Evolutionary conservation across 2,888 invertebrate genomes (phyloP).

Genomic region (Ophion ventricosus): DNA sequence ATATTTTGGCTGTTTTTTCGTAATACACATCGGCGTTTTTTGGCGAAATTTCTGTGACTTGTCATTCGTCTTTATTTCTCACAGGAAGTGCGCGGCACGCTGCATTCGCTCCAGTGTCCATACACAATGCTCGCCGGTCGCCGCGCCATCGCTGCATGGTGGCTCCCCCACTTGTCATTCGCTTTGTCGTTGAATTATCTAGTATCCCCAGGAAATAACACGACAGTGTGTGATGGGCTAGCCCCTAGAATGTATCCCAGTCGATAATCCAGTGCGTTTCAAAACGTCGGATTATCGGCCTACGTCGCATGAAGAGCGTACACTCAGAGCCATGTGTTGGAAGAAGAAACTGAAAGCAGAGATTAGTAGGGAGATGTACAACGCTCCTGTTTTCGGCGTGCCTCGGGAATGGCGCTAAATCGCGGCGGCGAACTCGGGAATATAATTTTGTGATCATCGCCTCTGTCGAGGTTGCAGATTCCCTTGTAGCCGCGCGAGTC

Average conservation of each 20-base stretch:
- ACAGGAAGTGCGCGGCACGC: too few relatives aligned
- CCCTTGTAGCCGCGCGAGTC: too few relatives aligned
- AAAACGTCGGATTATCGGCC: constrained; percentile 1
- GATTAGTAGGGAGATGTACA: too few relatives aligned
- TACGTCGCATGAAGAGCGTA: background rate
- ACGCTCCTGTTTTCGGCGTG: too few relatives aligned
- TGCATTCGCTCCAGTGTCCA: background rate
- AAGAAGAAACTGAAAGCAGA: too few relatives aligned
- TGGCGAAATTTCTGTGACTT: background rate
- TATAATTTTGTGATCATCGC: too few relatives aligned
- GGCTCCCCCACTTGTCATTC: background rate
- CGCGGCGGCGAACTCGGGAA: too few relatives aligned
- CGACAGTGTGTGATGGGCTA: too few relatives aligned
- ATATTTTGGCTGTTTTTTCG: constrained; percentile 2
- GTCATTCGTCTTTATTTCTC: background rate
- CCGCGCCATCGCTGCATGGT: background rate
- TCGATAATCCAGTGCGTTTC: background rate
- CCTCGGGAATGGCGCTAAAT: too few relatives aligned
- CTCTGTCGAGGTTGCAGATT: too few relatives aligned
- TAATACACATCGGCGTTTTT: constrained; percentile 18
- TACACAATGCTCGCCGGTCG: background rate
- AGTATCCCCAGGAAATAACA: background rate
- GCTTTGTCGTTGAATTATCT: constrained; percentile 10
- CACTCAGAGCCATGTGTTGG: constrained; percentile 11
- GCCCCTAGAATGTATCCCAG: too few relatives aligned